Evolutionary conservation across 1,140 invertebrate genomes (phyloP).

Genomic region (Orchestia grillus): DNA sequence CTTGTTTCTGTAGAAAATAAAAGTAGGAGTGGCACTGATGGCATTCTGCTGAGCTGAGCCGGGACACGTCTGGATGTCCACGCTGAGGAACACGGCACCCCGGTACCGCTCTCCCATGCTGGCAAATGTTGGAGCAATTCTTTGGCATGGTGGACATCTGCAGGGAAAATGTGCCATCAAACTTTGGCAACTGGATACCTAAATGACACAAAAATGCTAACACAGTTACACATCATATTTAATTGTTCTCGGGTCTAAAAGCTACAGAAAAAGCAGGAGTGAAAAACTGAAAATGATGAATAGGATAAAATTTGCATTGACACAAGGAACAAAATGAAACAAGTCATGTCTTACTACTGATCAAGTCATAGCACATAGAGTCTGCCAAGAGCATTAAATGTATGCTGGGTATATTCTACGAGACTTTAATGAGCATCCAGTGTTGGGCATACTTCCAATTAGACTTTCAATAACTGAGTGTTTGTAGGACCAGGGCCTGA

Average conservation of each 20-base stretch:
- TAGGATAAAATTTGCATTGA: too few species aligned
- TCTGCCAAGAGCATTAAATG: too few species aligned
- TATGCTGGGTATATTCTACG: too few species aligned
- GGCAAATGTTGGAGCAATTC: conserved; percentile 64
- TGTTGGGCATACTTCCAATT: too few species aligned
- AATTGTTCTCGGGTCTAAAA: not conserved
- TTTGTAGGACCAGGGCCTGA: too few species aligned
- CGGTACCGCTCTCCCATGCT: conserved; percentile 82
- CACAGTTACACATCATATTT: conserved; percentile 21
- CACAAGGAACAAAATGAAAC: too few species aligned
- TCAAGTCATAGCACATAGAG: too few species aligned
- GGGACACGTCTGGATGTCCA: conserved; percentile 91
- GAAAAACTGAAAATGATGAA: too few species aligned
- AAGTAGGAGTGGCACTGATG: conserved; percentile 97
- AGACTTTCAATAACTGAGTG: too few species aligned
- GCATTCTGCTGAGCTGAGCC: conserved; percentile 88
- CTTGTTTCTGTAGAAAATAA: conserved; percentile 93
- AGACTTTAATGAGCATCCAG: too few species aligned
- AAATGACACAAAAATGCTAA: conserved; percentile 54
- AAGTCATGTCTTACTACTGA: too few species aligned
- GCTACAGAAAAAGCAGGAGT: not conserved
- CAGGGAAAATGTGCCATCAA: conserved; percentile 9
- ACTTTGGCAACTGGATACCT: conserved; percentile 52
- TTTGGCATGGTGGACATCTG: conserved; percentile 71
- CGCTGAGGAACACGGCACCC: conserved; percentile 92